Conservation (phyloP, 23 tunicate species). For the Clavelina lepadiformis region DNA sequence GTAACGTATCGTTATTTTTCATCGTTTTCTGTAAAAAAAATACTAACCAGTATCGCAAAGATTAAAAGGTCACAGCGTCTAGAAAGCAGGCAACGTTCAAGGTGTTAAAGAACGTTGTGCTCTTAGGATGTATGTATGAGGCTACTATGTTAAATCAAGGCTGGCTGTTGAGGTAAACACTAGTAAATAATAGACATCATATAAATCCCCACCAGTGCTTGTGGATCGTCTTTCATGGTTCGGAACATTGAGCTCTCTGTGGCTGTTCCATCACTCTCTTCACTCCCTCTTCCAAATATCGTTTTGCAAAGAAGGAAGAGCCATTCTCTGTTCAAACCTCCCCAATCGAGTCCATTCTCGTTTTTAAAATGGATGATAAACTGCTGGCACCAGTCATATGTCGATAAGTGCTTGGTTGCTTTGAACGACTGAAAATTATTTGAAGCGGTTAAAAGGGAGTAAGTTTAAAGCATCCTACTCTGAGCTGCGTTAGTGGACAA, state of each 20-base stretch:
- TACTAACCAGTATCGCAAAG: no score
- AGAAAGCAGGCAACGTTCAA: no score
- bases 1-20: no score
- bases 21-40: no score
- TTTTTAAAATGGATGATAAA: slow-evolving; percentile 51
- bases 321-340: slow-evolving; percentile 90
- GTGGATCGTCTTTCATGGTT: slow-evolving; percentile 79
- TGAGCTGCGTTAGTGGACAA: not conserved
- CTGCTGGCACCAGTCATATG: slow-evolving; percentile 42
- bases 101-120: no score
- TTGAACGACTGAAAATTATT: slow-evolving; percentile 45
- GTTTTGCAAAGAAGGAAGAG: slow-evolving; percentile 53
- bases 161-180: not conserved
- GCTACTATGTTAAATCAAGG: no score
- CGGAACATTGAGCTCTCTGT: slow-evolving; percentile 48
- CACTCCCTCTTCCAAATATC: slow-evolving; percentile 42
- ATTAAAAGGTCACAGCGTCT: no score
- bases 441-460: not conserved
- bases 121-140: no score
- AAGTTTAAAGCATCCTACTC: not conserved
- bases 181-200: not conserved
- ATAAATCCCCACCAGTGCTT: slow-evolving; percentile 54
- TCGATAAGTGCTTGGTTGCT: slow-evolving; percentile 47
- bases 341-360: slow-evolving; percentile 85
- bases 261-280: slow-evolving; percentile 14